Evolutionary conservation across 2,113 vertebrate species (phyloP), one percentile per base, ranked within the genome.

Genomic region (Catharus bicknelli): DNA sequence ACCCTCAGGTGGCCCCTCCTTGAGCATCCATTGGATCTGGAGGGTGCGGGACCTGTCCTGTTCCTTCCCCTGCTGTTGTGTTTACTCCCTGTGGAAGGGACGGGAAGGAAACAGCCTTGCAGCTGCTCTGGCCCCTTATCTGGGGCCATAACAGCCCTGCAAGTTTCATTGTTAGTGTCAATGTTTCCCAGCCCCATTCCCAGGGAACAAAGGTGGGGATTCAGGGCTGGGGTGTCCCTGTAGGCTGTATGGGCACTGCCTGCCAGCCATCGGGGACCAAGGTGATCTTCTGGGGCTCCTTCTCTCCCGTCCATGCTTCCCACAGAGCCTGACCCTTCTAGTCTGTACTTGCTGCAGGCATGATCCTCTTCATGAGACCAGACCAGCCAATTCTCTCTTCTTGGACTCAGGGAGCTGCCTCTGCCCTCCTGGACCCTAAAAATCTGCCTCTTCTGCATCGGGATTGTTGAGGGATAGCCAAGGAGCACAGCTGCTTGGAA

Each of bases 121-220:
- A 27, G 70, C 93, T 92, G 84, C 87, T 90, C 61, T 30, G 45
- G 78, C 63, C 47, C 61, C 94, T 95, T 95, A 95, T 96, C 95
- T 88, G 84, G 42, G 87, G 91, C 87, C 63, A 38, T 51, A 13
- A 42, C 1, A 7, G 72, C 83, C 69, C 86, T 58, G 53, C 21
- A 15, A 5, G 54, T 72, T 79, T 38, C 90, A 95, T 95, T 96
- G 95, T 95, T 95, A 45, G 78, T 11, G 27, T 81, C 69, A 66
- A 10, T 0, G 1, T 58, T 86, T 72, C 51, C 2, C 3, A 68
- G 80, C 50, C 1, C 4, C 7, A 30, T 57, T 88, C 89, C 86
- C 90, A 84, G 66, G 87, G 66, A 81, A 32, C 8, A 6, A 84
- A 82, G 78, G 32, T 75, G 90, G 79, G 40, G 36, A 64, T 15